Evolutionary conservation across 2,797 vertebrate genomes (phyloP), one percentile per base, ranked within the genome.

Genomic region (Hippopotamyrus pictus): DNA sequence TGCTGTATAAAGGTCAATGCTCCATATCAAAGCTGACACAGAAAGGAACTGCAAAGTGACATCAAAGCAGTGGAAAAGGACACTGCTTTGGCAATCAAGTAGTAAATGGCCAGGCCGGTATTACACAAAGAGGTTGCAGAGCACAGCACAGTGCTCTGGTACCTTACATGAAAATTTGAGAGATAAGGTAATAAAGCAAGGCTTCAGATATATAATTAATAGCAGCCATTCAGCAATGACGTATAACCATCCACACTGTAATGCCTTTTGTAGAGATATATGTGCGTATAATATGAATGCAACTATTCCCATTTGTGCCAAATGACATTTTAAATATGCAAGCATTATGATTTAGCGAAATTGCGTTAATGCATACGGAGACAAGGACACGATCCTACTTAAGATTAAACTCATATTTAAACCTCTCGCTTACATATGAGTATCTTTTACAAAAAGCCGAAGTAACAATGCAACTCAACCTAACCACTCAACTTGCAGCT

Each of bases 291-390:
- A 33, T 14, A 37, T 5, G 37, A n/a, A 79, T 9, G 37, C 37
- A 19, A 46, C 37, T 79, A 41, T 44, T 41, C 33, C 37, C 37
- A 44, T 79, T 44, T 19, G 73, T 19, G 17, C 14, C 14, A 79
- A 44, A 79, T 79, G 69, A 73, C 69, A 65, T 73, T 73, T 79
- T 79, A 79, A 79, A 79, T 41, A 79, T 44, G 73, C 37, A n/a
- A 1, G 41, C 33, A 44, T 44, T 79, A n/a, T 41, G 14, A 44
- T 79, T 44, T n/a, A 33, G 17, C 73, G n/a, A 44, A 44, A 79
- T 3, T 41, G 37, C 19, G 19, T 44, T 41, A 79, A 44, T 44
- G 4, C 17, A 79, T 44, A 79, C 5, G 33, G 73, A 79, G 37
- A 79, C 73, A 79, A 41, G 73, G 41, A 41, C 73, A 79, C 73